Evolutionary conservation across 2,113 vertebrate species (phyloP), one percentile per base, ranked within the genome.

Genomic region (Poicephalus meyeri): DNA sequence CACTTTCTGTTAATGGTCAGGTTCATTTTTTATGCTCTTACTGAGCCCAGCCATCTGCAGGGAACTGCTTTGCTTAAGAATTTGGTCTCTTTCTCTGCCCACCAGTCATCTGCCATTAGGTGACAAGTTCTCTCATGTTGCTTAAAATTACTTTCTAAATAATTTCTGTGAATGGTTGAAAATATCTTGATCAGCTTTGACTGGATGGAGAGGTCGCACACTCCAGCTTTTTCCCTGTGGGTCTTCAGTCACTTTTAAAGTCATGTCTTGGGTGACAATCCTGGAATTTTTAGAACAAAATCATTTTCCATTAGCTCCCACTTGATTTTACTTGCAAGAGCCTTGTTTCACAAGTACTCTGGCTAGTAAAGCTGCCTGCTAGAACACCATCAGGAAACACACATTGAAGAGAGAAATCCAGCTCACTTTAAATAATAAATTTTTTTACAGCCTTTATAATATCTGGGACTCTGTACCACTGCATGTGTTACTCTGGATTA

Each of bases 121-220:
- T 81, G 77, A 65, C 90, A 88, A 94, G 91, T 96, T 69, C 80
- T 92, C 58, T 70, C 80, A 86, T 90, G 58, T 85, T 92, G 86
- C 84, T 78, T 46, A 69, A 93, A 95, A 92, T 86, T 11, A 84
- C 86, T 91, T 88, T 77, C 77, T 96, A 80, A 86, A 88, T 93
- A 1, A 84, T 74, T 80, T 88, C 50, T 92, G 76, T 88, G 91
- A 86, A 84, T 88, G 37, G 88, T 65, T 83, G 69, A 68, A 94
- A 83, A 26, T 70, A 19, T 37, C 66, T 91, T 86, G 53, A 68
- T 93, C 72, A 88, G 41, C 29, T 88, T 64, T 53, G 47, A 72
- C 29, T 78, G 64, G 58, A 65, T 79, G 52, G 60, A 77, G 64
- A 58, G 26, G 76, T 80, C 63, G 55, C 2, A 2, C 69, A 42